Conservation (phyloP, 2,113 vertebrate species). For the Emydocephalus ijimae region DNA sequence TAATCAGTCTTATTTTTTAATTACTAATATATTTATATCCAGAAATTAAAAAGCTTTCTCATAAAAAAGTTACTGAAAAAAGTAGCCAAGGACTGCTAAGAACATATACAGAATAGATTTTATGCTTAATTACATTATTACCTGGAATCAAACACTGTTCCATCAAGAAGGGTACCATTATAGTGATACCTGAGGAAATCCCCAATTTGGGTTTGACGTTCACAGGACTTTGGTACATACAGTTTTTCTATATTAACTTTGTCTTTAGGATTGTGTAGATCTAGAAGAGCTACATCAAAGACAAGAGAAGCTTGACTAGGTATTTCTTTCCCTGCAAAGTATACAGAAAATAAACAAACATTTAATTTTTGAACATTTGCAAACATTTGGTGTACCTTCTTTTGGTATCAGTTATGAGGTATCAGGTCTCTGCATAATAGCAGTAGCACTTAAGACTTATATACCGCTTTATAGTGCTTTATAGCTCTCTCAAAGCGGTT, state of each 20-base stretch:
- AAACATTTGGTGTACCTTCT: background rate
- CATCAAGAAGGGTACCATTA: slow-evolving; percentile 90
- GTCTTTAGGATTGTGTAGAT: slow-evolving; percentile 96
- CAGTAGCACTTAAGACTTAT: no score
- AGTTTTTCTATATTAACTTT: slow-evolving; percentile 80
- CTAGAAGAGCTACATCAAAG: slow-evolving; percentile 90
- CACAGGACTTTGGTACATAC: slow-evolving; percentile 76
- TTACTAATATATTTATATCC: background rate
- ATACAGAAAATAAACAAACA: background rate
- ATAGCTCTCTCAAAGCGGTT: no score
- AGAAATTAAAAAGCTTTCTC: background rate
- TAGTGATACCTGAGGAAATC: slow-evolving; percentile 97
- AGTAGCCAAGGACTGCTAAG: background rate
- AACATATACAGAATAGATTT: background rate
- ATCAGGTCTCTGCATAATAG: background rate
- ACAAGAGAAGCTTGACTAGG: slow-evolving; percentile 93
- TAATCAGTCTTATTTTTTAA: background rate
- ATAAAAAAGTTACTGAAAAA: background rate
- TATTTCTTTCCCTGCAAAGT: slow-evolving; percentile 86
- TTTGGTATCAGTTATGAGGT: background rate
- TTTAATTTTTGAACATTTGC: background rate
- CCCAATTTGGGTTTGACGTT: slow-evolving; percentile 76
- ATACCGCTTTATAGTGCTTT: no score
- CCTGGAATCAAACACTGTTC: slow-evolving; percentile 96
- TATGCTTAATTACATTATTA: slow-evolving; percentile 35